phyloP scores from a whole-genome alignment of 1,140 invertebrate genomes.

The Leptinotarsa undecemlineata region DNA sequence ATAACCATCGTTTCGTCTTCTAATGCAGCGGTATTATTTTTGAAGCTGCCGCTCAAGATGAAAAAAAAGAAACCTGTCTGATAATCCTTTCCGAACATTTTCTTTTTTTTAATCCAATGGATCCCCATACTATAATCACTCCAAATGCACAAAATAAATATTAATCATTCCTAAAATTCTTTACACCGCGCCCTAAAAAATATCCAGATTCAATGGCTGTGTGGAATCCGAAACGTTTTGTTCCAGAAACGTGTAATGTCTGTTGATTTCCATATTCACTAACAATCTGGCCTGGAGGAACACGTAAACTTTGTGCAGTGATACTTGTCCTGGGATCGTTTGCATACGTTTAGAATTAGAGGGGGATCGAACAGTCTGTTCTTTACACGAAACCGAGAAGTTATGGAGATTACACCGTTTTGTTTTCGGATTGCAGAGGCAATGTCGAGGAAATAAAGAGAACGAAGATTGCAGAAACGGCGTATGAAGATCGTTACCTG shows the following conservation, averaged over 20 bases:
- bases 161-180: too few relatives aligned
- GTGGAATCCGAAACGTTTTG: not conserved
- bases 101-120: too few relatives aligned
- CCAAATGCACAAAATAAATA: too few relatives aligned
- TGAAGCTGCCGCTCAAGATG: too few relatives aligned
- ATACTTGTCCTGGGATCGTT: conserved; percentile 10
- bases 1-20: too few relatives aligned
- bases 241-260: conserved; percentile 20
- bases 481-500: not conserved
- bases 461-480: not conserved
- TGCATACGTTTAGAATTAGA: conserved; percentile 14
- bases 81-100: too few relatives aligned
- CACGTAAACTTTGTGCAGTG: conserved; percentile 17
- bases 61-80: too few relatives aligned
- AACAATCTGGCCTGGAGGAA: conserved; percentile 7
- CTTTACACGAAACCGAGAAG: not conserved
- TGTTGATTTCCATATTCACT: conserved; percentile 22
- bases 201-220: conserved; percentile 15
- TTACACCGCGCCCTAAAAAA: too few relatives aligned
- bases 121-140: too few relatives aligned
- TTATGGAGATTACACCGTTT: conserved; percentile 8
- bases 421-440: not conserved
- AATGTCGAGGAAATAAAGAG: not conserved
- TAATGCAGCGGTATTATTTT: too few relatives aligned
- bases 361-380: conserved; percentile 2